A percentile compares a stretch with the other conserved stretches of the same genome.
Conservation (phyloP, 2,888 invertebrate genomes). For the Tenthredo scrophulariae region DNA sequence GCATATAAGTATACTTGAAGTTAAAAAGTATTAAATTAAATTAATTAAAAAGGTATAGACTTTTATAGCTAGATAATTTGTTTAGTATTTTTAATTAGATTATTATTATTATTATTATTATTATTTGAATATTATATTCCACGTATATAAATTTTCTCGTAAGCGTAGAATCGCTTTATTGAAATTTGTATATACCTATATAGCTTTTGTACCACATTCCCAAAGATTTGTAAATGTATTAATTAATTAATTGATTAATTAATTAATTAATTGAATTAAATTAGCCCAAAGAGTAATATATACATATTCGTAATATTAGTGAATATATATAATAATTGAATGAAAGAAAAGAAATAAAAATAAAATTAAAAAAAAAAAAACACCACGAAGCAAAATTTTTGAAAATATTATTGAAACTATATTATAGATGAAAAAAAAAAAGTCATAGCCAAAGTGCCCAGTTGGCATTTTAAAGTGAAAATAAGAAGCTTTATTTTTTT, state of each 20-base stretch:
- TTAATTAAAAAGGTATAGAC: slow-evolving; percentile 1
- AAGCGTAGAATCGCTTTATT: background rate
- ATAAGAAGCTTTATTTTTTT: too few relatives aligned
- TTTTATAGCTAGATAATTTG: slow-evolving; percentile 43
- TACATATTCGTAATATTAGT: slow-evolving; percentile 38
- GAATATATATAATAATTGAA: slow-evolving; percentile 9
- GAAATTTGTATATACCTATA: slow-evolving; percentile 65
- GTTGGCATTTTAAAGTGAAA: too few relatives aligned
- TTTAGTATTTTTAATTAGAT: slow-evolving; percentile 16
- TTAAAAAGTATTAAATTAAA: slow-evolving; percentile 9
- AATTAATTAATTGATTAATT: slow-evolving; percentile 54
- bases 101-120: slow-evolving; percentile 8
- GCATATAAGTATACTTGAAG: background rate
- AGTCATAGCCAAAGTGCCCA: too few relatives aligned
- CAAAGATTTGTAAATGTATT: slow-evolving; percentile 65
- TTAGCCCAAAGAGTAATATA: slow-evolving; percentile 66
- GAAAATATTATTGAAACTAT: too few relatives aligned
- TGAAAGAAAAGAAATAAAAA: too few relatives aligned
- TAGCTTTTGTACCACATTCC: slow-evolving; percentile 63
- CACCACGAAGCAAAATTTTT: too few relatives aligned
- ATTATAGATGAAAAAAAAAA: too few relatives aligned
- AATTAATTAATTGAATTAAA: background rate
- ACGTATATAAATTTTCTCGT: background rate
- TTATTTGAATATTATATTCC: background rate
- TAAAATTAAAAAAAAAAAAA: background rate